A percentile compares a stretch with the other conserved stretches of the same genome.
phyloP scores from a whole-genome alignment of 2,888 invertebrate species.

The Calameuta filiformis region DNA sequence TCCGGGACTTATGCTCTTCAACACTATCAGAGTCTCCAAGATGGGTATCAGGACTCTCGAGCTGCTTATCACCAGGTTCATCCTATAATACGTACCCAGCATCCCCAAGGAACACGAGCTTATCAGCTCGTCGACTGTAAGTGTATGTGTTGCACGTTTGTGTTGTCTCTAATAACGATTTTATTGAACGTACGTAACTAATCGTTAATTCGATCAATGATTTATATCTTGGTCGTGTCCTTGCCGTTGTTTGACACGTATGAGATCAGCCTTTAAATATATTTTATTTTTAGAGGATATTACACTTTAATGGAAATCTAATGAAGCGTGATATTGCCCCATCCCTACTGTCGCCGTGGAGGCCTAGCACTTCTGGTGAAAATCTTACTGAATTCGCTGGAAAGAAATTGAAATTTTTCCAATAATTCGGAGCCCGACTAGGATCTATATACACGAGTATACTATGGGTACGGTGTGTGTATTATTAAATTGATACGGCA shows the following conservation, averaged over 20 bases:
- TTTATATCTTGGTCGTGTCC: neutral
- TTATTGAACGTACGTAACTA: neutral
- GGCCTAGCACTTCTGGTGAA: neutral
- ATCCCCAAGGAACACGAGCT: constrained; percentile 25
- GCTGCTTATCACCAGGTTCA: constrained; percentile 56
- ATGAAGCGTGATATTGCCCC: neutral
- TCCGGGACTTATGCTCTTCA: constrained; percentile 53
- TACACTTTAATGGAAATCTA: neutral
- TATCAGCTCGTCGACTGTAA: constrained; percentile 53
- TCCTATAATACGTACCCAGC: constrained; percentile 44
- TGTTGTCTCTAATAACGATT: constrained; percentile 14
- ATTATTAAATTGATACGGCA: neutral
- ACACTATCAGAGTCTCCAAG: constrained; percentile 44
- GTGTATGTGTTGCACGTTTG: constrained; percentile 40
- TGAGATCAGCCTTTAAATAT: neutral
- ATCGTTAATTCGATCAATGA: neutral
- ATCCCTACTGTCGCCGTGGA: neutral
- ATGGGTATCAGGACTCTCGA: constrained; percentile 44
- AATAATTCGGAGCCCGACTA: neutral
- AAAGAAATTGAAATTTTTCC: neutral
- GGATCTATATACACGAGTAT: neutral
- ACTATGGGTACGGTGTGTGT: neutral
- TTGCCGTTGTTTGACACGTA: neutral
- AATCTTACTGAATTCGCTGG: neutral
- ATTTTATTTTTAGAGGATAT: neutral